phyloP scores from a whole-genome alignment of 2,888 invertebrate species.

The Thysanoteuthis rhombus region DNA sequence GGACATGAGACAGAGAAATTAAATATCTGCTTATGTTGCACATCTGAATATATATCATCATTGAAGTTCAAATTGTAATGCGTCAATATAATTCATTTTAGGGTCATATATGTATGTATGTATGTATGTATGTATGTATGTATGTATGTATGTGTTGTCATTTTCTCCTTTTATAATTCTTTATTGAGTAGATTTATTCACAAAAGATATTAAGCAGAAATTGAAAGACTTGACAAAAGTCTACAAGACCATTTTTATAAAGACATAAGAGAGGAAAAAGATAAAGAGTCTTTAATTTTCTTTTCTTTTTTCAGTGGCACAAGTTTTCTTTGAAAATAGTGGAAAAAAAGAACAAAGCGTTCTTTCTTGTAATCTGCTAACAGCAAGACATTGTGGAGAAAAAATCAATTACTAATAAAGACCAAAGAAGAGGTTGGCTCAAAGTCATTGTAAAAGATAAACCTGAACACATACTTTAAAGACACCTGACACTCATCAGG shows the following conservation, averaged over 20 bases:
- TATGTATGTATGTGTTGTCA: background rate
- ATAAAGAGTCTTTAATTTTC: background rate
- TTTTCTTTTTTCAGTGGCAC: background rate
- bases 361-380: background rate
- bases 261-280: background rate
- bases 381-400: background rate
- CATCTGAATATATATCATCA: background rate
- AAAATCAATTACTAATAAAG: slow-evolving; percentile 1
- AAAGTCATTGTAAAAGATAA: background rate
- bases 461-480: background rate
- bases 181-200: background rate
- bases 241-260: background rate
- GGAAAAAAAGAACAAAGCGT: background rate
- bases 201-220: background rate
- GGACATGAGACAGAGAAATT: background rate
- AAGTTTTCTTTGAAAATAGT: background rate
- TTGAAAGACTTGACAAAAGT: background rate
- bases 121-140: background rate
- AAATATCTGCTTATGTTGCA: background rate
- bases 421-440: background rate
- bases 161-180: background rate
- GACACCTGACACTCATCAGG: background rate
- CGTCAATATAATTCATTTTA: background rate
- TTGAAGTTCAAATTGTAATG: background rate
- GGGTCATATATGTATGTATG: background rate